Base-by-base conservation (phyloP, 2,113 vertebrate species). In the Gymnogyps californianus region DNA sequence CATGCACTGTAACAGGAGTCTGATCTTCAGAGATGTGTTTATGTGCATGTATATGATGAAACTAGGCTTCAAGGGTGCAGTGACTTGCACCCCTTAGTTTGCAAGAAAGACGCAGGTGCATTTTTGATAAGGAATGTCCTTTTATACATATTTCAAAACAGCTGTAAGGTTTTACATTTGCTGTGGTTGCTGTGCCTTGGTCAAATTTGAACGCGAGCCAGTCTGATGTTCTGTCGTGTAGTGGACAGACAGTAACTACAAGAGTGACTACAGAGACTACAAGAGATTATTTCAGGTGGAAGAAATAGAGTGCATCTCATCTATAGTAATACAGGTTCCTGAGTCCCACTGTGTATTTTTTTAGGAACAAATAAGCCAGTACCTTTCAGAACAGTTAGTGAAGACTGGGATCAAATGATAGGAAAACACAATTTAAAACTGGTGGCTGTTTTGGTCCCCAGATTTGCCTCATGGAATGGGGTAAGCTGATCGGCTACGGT, bases 381-480 rank as follows among this genome's bases (percentile, higher is more conserved):
- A 84, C 54, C 31, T 95, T 96, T 97, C 85, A 89, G 59, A 85
- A 65, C 66, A 92, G 77, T 65, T 40, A 79, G 32, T 79, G 67
- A 71, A 96, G 44, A 80, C 1, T 38, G 74, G 24, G 31, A 44
- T 79, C 26, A 71, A 24, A 69, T 29, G 8, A 42, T 62, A 46
- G 32, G 15, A 72, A 72, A 79, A 74, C 14, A 5, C 38, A 16
- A 22, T 61, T 72, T 64, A 44, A 66, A 78, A 72, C 28, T 31
- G 14, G 2, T 75, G 42, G 6, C n/a, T 75, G 3, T 75, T 59
- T 20, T 78, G 31, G 13, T 89, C 38, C n/a, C 7, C 26, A 83
- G 31, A 78, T 86, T n/a, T 54, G 32, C 36, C 44, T 55, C 11
- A 36, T 81, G 15, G 59, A 49, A 38, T 29, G 54, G n/a, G 25